Conservation (phyloP, 2,113 vertebrate species). For the Gila orcuttii region DNA sequence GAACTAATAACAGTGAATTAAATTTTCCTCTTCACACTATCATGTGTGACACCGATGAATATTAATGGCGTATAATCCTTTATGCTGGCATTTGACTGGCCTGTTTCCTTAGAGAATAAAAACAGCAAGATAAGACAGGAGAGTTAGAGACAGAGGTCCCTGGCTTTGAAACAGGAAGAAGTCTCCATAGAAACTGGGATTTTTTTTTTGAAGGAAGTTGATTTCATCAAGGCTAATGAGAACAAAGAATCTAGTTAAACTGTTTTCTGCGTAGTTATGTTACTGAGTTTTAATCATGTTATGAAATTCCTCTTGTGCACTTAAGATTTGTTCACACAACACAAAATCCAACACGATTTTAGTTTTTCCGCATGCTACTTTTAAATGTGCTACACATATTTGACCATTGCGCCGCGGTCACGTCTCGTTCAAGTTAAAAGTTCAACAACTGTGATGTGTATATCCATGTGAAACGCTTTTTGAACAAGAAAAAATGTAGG, state of each 20-base stretch:
- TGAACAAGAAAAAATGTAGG: no score
- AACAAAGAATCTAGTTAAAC: conserved; percentile 44
- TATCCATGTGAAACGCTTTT: no score
- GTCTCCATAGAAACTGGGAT: conserved; percentile 64
- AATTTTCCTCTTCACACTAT: conserved; percentile 18
- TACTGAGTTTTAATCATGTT: not conserved
- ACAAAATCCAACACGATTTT: no score
- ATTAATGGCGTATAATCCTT: conserved; percentile 30
- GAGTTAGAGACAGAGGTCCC: conserved; percentile 4
- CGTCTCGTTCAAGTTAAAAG: no score
- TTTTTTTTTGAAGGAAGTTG: conserved; percentile 39
- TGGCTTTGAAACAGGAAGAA: conserved; percentile 55
- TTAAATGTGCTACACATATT: no score
- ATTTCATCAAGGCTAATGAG: conserved; percentile 29
- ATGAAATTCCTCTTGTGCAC: not conserved
- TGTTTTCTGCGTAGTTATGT: conserved; percentile 10
- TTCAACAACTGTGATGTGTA: no score
- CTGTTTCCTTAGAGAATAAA: conserved; percentile 24
- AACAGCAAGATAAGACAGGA: conserved; percentile 38
- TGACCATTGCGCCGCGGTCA: no score
- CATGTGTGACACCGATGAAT: conserved; percentile 36
- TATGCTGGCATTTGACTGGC: conserved; percentile 35
- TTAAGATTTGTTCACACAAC: not conserved
- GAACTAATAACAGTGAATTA: conserved; percentile 25
- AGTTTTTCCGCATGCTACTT: no score